Base-by-base conservation (phyloP, 2,888 invertebrate species). In the Dasypolia templi region DNA sequence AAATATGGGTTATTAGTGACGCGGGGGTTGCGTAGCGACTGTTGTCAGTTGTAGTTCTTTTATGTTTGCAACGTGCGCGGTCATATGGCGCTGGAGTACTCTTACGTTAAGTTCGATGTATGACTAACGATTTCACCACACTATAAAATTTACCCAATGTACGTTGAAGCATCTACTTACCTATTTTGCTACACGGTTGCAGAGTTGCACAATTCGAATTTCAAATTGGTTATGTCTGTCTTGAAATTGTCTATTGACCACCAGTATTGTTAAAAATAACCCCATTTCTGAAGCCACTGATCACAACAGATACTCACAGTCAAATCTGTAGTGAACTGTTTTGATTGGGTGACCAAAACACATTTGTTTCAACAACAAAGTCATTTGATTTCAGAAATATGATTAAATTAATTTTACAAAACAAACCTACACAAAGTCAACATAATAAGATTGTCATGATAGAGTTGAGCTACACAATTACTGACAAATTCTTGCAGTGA, bases 21-120 rank as follows among this genome's bases (percentile, higher is more conserved):
- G 77, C 55, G 32, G 11, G 42, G 79, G 72, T 81, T 85, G 71
- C 75, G 72, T 86, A 79, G 84, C 65, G 75, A 75, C 78, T 63
- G 61, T 56, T n/a, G 46, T 62, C 61, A 67, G 32, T 53, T n/a
- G 32, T 64, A 79, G 75, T 63, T 77, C 61, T 51, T 55, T 46
- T 72, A 51, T 59, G 59, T 59, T 75, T 51, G 75, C 71, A 84
- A 75, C 72, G 83, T 83, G 75, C 62, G 78, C 71, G 46, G 59
- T 53, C 73, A 19, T 56, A 58, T 29, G 79, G 51, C 53, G 39
- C 82, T 49, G n/a, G 3, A 26, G 51, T 19, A 46, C 4, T 32
- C 56, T 53, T 22, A 55, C 35, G 64, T 79, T 53, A 71, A 80
- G 49, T 56, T 3, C 22, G 14, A 61, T 49, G 56, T 51, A 55